Evolutionary conservation across 2,113 vertebrate genomes (phyloP).

Genomic region (Heloderma charlesbogerti): DNA sequence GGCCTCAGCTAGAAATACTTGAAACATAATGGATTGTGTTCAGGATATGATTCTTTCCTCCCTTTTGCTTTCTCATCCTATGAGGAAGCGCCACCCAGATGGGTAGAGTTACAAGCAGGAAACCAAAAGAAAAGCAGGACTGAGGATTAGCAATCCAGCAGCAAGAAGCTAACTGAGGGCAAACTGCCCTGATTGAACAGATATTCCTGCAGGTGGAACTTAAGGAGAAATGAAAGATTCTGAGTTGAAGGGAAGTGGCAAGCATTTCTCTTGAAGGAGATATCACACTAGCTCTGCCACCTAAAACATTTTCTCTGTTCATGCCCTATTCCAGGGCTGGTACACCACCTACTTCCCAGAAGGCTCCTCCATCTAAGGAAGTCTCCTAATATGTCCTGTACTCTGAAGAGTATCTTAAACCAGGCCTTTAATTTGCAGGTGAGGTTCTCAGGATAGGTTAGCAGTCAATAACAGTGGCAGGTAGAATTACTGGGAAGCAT

Average conservation of each 20-base stretch:
- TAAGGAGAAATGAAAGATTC: not conserved
- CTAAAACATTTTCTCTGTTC: not conserved
- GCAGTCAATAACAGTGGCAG: not conserved
- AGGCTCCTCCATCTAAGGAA: not conserved
- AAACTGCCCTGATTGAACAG: not conserved
- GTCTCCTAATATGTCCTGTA: not conserved
- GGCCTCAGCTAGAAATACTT: not conserved
- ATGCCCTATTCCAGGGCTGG: not conserved
- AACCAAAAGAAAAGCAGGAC: not conserved
- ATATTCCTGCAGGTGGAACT: not conserved
- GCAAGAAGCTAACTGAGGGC: no score
- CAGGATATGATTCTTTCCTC: no score
- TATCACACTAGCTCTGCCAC: not conserved
- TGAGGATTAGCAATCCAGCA: not conserved
- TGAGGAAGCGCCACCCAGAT: not conserved
- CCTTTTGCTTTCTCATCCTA: not conserved
- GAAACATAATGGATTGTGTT: not conserved
- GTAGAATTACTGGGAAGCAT: not conserved
- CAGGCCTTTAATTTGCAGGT: not conserved
- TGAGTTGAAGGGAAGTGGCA: not conserved
- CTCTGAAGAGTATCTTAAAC: not conserved
- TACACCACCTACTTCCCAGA: not conserved
- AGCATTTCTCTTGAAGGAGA: not conserved
- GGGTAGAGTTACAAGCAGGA: not conserved
- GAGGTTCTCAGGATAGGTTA: not conserved